Conservation (phyloP, 2,888 invertebrate species). For the Agrochola lota region DNA sequence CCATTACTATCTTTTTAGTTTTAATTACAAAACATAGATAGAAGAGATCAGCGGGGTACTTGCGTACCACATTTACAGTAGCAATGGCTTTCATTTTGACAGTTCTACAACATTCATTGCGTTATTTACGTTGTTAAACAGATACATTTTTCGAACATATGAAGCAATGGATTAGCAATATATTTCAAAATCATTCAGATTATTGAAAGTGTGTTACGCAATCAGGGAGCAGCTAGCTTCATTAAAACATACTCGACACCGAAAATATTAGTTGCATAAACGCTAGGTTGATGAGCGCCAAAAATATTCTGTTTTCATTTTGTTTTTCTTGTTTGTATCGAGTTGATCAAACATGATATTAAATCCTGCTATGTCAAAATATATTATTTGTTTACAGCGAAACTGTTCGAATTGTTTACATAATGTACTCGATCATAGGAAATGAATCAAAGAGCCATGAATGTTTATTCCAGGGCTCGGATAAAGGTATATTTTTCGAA, state of each 20-base stretch:
- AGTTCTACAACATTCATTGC: no score
- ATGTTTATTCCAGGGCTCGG: no score
- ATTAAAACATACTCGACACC: neutral
- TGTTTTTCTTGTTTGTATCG: conserved; percentile 14
- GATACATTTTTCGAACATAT: no score
- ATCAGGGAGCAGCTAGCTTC: neutral
- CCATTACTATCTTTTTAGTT: no score
- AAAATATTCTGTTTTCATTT: conserved; percentile 13
- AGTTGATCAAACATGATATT: conserved; percentile 18
- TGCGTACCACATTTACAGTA: no score
- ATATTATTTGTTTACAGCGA: neutral
- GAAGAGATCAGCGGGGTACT: neutral
- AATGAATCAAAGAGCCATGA: neutral
- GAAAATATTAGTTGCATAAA: neutral
- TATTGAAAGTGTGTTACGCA: no score
- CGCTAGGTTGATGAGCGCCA: neutral
- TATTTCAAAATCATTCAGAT: no score
- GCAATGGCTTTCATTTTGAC: no score
- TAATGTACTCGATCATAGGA: neutral
- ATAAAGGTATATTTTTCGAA: no score
- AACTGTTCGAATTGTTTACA: conserved; percentile 3
- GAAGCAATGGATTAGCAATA: no score
- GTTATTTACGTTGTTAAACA: no score
- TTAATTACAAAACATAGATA: neutral
- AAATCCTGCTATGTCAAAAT: neutral